Evolutionary conservation across 2,113 vertebrate species (phyloP), one percentile per base, ranked within the genome.

Genomic region (Acrocephalus arundinaceus): DNA sequence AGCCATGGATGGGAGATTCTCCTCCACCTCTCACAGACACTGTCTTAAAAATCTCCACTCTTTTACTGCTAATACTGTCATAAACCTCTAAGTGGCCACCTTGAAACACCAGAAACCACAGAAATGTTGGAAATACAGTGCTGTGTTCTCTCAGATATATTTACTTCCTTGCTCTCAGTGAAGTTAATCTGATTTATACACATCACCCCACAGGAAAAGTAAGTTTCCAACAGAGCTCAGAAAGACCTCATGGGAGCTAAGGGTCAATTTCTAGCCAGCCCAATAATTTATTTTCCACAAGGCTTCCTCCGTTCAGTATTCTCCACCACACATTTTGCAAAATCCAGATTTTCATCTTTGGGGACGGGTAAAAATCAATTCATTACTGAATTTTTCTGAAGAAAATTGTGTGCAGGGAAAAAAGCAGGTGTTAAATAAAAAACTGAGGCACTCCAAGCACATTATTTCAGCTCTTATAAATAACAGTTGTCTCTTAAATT

Each of bases 121-220:
- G 35, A 84, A 90, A 59, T 18, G 19, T 17, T 41, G 58, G 62
- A 45, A 68, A 19, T 52, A 24, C 4, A 22, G 13, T 24, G 31
- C 65, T 59, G 49, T 27, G n/a, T 58, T 77, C 31, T 45, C 41
- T 81, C 75, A 20, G n/a, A 62, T 63, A 25, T 72, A 48, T 96
- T 96, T 73, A 39, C 52, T 86, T 37, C 48, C 13, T 43, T 87
- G n/a, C 48, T 78, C 20, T 68, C 85, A 49, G 59, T 46, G 62
- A 85, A 88, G 46, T 70, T 83, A 68, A 70, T 76, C 59, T 95
- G 57, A 90, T 94, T 95, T 90, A 75, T 78, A 87, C 37, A 55
- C 41, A 74, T 23, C 39, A 68, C 61, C 31, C 52, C 24, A 48
- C 1, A 9, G 51, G 89, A 86, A 86, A 91, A 83, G 33, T 52